These are phyloP conservation scores for Eumaeus atala DNA, from an alignment of 1,140 invertebrate species.

Conservation along the genomic window DNA sequence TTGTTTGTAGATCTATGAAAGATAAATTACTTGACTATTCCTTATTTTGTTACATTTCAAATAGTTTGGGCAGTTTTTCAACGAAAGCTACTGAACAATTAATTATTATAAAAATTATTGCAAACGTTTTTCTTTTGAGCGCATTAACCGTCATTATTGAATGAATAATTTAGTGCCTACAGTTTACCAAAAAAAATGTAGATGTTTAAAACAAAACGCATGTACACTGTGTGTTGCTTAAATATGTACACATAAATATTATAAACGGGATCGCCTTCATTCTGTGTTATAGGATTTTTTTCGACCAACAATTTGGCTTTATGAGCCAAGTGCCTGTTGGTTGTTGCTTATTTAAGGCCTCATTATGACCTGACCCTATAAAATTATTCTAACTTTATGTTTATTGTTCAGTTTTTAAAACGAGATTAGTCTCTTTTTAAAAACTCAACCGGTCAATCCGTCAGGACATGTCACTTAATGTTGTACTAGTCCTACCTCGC, in stretches of 20 bases:
- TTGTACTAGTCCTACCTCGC: too few species aligned
- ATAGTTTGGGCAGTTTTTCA: too few species aligned
- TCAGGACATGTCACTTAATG: too few species aligned
- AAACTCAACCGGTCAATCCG: too few species aligned
- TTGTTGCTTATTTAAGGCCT: not conserved
- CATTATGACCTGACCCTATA: too few species aligned
- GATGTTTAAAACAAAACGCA: not conserved
- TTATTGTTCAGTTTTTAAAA: too few species aligned
- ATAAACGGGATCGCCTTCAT: conserved; percentile 2
- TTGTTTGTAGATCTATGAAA: too few species aligned
- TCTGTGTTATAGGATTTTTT: conserved; percentile 4
- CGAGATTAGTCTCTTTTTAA: too few species aligned
- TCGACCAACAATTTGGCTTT: not conserved
- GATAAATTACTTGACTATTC: too few species aligned
- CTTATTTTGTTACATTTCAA: too few species aligned
- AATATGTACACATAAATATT: conserved; percentile 5
- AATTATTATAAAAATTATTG: not conserved
- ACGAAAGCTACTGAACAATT: too few species aligned
- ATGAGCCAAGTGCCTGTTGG: not conserved
- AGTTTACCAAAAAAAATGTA: not conserved
- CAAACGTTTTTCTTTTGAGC: not conserved
- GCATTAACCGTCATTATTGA: not conserved
- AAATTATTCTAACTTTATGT: too few species aligned
- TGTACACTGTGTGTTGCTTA: not conserved
- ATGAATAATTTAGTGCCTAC: not conserved